phyloP scores from a whole-genome alignment of 1,140 invertebrate species.

The Penaeus chinensis region DNA sequence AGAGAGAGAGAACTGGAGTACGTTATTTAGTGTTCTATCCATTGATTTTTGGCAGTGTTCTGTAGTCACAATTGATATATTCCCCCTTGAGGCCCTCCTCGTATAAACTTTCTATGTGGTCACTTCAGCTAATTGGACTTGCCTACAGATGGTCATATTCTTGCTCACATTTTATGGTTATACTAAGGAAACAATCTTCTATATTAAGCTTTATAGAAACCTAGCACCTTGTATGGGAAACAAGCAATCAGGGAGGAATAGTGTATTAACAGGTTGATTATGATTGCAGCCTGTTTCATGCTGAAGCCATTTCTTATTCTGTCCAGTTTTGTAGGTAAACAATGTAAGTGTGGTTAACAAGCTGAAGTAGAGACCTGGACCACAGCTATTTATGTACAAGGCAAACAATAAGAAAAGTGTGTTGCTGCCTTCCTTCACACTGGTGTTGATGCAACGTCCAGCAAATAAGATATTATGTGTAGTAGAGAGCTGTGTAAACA shows the following conservation, averaged over 20 bases:
- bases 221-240: conserved; percentile 40
- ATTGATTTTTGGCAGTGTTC: conserved; percentile 5
- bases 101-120: neutral
- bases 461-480: conserved; percentile 8
- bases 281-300: conserved; percentile 42
- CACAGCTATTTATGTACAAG: conserved; percentile 43
- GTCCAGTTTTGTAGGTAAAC: conserved; percentile 47
- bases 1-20: neutral
- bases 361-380: conserved; percentile 42
- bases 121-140: conserved; percentile 50
- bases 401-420: conserved; percentile 39
- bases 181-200: conserved; percentile 37
- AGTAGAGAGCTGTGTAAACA: too few relatives aligned
- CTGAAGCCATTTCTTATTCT: conserved; percentile 52
- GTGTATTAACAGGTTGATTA: conserved; percentile 12
- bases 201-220: conserved; percentile 45
- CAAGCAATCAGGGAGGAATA: conserved; percentile 46
- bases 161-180: conserved; percentile 57
- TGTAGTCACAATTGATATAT: conserved; percentile 42
- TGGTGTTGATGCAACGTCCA: conserved; percentile 47
- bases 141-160: conserved; percentile 54
- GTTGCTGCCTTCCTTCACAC: conserved; percentile 48
- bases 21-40: conserved; percentile 21
- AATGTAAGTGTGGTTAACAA: conserved; percentile 34
- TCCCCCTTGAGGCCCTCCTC: conserved; percentile 10